phyloP scores from a whole-genome alignment of 2,888 invertebrate species.

The Acanthosepion esculentum region DNA sequence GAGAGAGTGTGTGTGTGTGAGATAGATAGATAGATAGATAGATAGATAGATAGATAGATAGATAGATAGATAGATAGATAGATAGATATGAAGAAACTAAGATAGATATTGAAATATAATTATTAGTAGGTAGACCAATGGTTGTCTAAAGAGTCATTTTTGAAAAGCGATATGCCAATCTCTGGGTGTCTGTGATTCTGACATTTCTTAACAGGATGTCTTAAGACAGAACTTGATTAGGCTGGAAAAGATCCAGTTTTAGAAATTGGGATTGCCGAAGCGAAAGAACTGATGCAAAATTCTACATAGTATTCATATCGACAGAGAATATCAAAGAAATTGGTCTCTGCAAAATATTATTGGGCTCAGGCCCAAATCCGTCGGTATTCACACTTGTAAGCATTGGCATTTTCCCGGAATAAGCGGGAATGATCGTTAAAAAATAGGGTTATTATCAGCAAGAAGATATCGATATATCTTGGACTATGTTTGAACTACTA shows the following conservation, averaged over 20 bases:
- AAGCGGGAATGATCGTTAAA: background rate
- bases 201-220: background rate
- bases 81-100: background rate
- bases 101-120: too few species aligned
- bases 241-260: background rate
- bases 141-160: too few species aligned
- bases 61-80: background rate
- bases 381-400: background rate
- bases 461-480: background rate
- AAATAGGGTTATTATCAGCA: background rate
- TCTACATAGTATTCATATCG: background rate
- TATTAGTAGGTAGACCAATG: too few species aligned
- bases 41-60: too few species aligned
- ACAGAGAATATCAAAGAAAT: background rate
- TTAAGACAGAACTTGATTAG: background rate
- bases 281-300: background rate
- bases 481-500: too few species aligned
- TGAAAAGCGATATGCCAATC: too few species aligned
- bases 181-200: background rate
- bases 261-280: background rate
- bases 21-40: too few species aligned
- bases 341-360: background rate
- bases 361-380: background rate
- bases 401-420: background rate
- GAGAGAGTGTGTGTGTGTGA: too few species aligned